Evolutionary conservation across 2,888 invertebrate species (phyloP), one percentile per base, ranked within the genome.

Genomic region (Neoaliturus tenellus): DNA sequence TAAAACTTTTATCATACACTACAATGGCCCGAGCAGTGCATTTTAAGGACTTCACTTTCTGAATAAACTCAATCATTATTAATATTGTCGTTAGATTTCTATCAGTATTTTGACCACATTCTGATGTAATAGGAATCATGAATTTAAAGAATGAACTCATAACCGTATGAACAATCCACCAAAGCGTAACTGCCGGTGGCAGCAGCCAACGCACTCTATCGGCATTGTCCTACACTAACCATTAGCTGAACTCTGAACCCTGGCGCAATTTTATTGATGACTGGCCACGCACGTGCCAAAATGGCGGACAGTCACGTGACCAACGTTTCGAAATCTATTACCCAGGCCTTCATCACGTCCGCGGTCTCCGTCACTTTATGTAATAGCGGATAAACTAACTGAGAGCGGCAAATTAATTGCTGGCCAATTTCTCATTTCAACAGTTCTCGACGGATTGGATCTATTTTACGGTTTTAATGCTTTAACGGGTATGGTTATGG

Each of bases 261-360:
- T 58, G 58, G 5, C 58, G 58, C 25, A 58, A 58, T 6, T 20
- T 55, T 55, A 55, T 55, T 55, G 25, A 20, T 25, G 23, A 58
- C 58, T 25, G 58, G 23, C 23, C 58, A 25, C 14, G 58, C 58
- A 14, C 48, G n/a, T 12, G 12, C 12, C 5, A 12, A 39, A 39
- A 51, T n/a, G 20, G 51, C 51, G 51, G 51, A 8, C 4, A 51
- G 17, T 51, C 51, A 17, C 58, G 25, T 4, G 48, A 10, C 48
- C 8, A 48, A n/a, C 58, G 58, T 58, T 58, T 58, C 58, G 58
- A 58, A 58, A 58, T 58, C 25, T 23, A 58, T 58, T 58, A 58
- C 58, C 25, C 58, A 58, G 58, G 23, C 58, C 58, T 20, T 58
- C 6, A 20, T 58, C 55, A 55, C 55, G 55, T 55, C 23, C 55